Base-by-base conservation (phyloP, 1,140 invertebrate genomes). In the Drosophila repleta region DNA sequence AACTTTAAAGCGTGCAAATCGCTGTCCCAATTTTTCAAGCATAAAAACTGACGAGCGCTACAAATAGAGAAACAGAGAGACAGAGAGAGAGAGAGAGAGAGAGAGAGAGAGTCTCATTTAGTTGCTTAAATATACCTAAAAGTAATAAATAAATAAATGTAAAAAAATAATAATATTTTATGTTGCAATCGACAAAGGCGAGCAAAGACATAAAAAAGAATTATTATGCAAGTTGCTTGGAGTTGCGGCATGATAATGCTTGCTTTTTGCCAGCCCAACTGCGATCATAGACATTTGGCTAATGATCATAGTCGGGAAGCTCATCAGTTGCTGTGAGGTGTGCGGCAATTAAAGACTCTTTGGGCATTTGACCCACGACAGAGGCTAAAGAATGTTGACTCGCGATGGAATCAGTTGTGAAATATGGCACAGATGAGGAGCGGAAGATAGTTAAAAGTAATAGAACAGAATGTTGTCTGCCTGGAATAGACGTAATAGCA, bases 1-100 rank as follows among this genome's bases (percentile, higher is more conserved):
- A 45, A 67, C 62, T 68, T 26, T 43, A 18, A 46, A 85, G 70
- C 81, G 79, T 88, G 83, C 83, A 83, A 88, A 88, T 76, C 70
- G 83, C 66, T 88, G 83, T 88, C 79, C 83, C 83, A 88, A 88
- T 88, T 87, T 88, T 88, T 88, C 76, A 88, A 88, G 65, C 83
- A 88, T 88, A 88, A 88, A 88, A 85, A 79, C 61, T 66, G 65
- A 65, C 71, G 65, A 69, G 57, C 65, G 45, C 60, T 51, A 45
- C 48, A 52, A 61, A 63, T 46, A 43, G 41, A 76, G 62, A 41
- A 17, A 6, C 39, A 45, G 43, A 64, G 39, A 37, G 43, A 53
- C 13, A 56, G 29, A 32, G 52, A 56, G 43, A n/a, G 60, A 45
- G 46, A 20, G 60, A 52, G 8, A 29, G 15, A 32, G 45, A 20